These are phyloP conservation scores for Amia ocellicauda DNA, from an alignment of 2,113 vertebrate genomes.

Conservation along the genomic window DNA sequence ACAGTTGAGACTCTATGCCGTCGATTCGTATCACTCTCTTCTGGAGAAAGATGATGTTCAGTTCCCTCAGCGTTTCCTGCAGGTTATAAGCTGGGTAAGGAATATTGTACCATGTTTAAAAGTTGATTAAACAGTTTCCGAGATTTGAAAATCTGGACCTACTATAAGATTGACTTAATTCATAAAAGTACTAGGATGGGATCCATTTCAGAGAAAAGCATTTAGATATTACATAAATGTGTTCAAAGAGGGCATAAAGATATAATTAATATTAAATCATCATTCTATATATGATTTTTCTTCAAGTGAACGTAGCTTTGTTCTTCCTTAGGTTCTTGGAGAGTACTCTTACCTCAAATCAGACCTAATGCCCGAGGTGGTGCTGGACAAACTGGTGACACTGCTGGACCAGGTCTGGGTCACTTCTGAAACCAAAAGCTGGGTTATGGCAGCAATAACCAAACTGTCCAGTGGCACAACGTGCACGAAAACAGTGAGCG, in stretches of 20 bases:
- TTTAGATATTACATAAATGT: too few species aligned
- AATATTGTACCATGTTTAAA: conserved; percentile 7
- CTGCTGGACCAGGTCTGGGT: conserved; percentile 67
- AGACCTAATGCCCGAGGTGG: conserved; percentile 61
- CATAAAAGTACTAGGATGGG: background rate
- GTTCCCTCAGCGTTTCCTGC: conserved; percentile 89
- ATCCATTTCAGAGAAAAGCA: too few species aligned
- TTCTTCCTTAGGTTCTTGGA: conserved; percentile 76
- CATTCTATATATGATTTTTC: too few species aligned
- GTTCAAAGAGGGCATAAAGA: too few species aligned
- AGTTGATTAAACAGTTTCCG: background rate
- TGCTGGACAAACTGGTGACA: conserved; percentile 66
- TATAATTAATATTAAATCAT: too few species aligned
- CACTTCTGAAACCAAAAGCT: conserved; percentile 82
- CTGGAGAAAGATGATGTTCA: conserved; percentile 60
- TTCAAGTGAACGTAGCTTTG: too few species aligned
- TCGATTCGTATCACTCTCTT: conserved; percentile 76
- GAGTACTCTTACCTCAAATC: conserved; percentile 78
- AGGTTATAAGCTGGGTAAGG: conserved; percentile 97
- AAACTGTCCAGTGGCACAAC: conserved; percentile 67
- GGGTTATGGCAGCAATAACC: conserved; percentile 82
- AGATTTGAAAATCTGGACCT: background rate
- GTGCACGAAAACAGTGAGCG: conserved; percentile 51
- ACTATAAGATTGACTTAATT: background rate
- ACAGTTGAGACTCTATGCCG: conserved; percentile 80